Percentiles rank a stretch among this genome's conserved stretches.
phyloP scores from a whole-genome alignment of 2,797 vertebrate genomes.

The Nasua narica region DNA sequence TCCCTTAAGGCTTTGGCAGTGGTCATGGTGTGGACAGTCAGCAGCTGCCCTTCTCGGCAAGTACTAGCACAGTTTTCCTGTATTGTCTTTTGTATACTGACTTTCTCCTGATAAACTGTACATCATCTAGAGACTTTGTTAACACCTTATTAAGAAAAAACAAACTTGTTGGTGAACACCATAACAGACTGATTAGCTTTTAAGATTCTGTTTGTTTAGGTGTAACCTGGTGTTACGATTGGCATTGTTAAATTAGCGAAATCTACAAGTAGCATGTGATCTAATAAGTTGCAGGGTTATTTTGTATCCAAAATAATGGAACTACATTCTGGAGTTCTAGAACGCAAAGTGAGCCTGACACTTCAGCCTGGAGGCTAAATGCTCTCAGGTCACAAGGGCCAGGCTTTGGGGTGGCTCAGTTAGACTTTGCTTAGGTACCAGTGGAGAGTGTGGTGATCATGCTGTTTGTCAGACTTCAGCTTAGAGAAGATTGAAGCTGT shows the following conservation, averaged over 20 bases:
- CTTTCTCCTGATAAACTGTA: not conserved
- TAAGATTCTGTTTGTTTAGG: not conserved
- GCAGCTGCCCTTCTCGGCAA: not conserved
- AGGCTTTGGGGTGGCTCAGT: fast-evolving
- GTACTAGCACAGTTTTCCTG: not conserved
- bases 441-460: fast-evolving
- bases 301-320: not conserved
- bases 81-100: not conserved
- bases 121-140: not conserved
- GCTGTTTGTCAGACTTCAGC: not conserved
- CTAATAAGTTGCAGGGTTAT: not conserved
- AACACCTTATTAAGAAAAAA: slow-evolving; percentile 5
- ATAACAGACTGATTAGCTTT: not conserved
- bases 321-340: not conserved
- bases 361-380: fast-evolving
- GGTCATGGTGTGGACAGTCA: fast-evolving
- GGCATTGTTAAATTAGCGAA: not conserved
- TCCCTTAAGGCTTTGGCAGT: fast-evolving
- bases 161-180: not conserved
- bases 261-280: not conserved
- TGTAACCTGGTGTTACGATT: not conserved
- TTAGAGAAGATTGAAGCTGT: not conserved
- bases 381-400: fast-evolving
- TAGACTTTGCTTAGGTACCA: fast-evolving
- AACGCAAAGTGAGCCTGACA: fast-evolving